Conservation (phyloP, 1,140 invertebrate species). For the Colletes gigas region DNA sequence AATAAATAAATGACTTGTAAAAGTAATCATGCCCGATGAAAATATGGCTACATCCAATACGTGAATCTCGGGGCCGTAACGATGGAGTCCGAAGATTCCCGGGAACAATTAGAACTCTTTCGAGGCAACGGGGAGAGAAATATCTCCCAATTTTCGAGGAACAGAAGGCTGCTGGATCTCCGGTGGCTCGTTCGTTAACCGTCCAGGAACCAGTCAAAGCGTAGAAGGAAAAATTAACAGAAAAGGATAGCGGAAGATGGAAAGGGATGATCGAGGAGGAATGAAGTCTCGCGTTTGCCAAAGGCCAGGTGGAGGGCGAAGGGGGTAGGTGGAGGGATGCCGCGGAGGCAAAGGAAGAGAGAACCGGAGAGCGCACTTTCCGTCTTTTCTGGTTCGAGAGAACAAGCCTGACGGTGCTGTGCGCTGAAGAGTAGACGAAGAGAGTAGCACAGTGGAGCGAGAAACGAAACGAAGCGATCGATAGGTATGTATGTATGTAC, state of each 20-base stretch:
- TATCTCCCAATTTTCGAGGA: neutral
- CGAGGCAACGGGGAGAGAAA: neutral
- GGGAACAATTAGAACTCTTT: constrained; percentile 23
- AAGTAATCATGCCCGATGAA: too few species aligned
- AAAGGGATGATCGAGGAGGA: constrained; percentile 7
- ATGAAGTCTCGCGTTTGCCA: constrained; percentile 1
- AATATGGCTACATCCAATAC: too few species aligned
- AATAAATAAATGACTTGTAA: too few species aligned
- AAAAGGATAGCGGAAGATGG: neutral
- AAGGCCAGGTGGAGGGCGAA: constrained; percentile 3
- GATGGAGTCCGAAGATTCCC: too few species aligned
- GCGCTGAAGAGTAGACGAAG: constrained; percentile 24
- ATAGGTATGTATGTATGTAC: constrained; percentile 55
- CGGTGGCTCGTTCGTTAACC: constrained; percentile 15
- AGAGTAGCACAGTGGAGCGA: constrained; percentile 27
- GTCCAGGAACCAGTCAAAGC: constrained; percentile 10
- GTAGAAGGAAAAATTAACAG: neutral
- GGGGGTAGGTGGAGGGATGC: constrained; percentile 2
- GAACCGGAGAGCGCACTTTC: constrained; percentile 41
- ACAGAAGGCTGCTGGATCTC: neutral
- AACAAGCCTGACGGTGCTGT: constrained; percentile 26
- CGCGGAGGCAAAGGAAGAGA: neutral
- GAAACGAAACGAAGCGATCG: constrained; percentile 56
- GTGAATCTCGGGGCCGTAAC: too few species aligned
- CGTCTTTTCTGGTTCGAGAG: constrained; percentile 43